Base-by-base conservation (phyloP, 2,797 vertebrate genomes). In the Neostethus bicornis region DNA sequence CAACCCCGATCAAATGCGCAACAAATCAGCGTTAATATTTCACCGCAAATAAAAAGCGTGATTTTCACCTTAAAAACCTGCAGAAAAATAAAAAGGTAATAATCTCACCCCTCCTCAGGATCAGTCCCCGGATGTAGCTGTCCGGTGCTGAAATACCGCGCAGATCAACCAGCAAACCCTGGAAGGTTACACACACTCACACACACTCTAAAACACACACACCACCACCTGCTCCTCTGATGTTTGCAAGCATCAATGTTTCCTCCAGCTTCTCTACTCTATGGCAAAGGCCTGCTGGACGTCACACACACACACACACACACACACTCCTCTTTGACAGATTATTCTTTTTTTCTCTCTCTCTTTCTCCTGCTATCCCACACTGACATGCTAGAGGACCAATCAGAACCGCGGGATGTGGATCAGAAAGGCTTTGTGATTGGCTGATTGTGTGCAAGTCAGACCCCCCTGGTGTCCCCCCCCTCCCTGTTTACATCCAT, bases 401-500 rank as follows among this genome's bases (percentile, higher is more conserved):
- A 89, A 87, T 89, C 35, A 45, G 0, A 80, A 19, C 0, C 9
- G 12, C 13, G 12, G 46, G 68, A 29, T 42, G 2, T 23, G 28
- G 21, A 54, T 17, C 53, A 7, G 56, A 8, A 21, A 14, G 12
- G 48, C 46, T 57, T 52, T 23, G 51, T 21, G 2, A 85, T 89
- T 89, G 87, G 87, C 48, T 16, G 45, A 3, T 1, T 39, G 1
- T 42, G 49, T 57, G 16, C 84, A 84, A 66, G 84, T 84, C 85
- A 75, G 80, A 76, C 41, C 28, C 66, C n/a, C n/a, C n/a, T n/a
- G n/a, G 51, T 66, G 72, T 76, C 68, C 66, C 29, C 78, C 88
- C 87, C 85, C 87, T 89, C 60, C 85, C 85, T 90, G 86, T 91
- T 90, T 90, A 89, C 89, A 83, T 88, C 69, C 80, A 63, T 75